phyloP scores from a whole-genome alignment of 1,140 invertebrate genomes.

The Varroa destructor region DNA sequence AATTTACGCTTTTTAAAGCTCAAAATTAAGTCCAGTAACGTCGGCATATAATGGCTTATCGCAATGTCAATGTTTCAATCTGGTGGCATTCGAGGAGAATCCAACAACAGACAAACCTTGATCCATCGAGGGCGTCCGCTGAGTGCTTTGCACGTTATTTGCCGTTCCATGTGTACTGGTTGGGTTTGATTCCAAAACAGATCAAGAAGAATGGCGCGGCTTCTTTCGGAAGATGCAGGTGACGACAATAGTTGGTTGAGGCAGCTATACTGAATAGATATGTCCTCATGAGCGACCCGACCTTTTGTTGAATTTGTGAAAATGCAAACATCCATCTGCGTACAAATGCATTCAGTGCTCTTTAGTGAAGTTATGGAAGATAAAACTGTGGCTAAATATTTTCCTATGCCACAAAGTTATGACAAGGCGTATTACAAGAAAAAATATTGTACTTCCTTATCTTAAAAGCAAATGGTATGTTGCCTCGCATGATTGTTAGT shows the following conservation, averaged over 20 bases:
- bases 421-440: too few species aligned
- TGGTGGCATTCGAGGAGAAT: not conserved
- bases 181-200: slow-evolving; percentile 22
- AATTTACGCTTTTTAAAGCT: too few species aligned
- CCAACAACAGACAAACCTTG: not conserved
- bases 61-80: too few species aligned
- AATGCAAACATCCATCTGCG: slow-evolving; percentile 20
- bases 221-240: not conserved
- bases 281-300: slow-evolving; percentile 6
- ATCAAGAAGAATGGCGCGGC: not conserved
- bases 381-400: too few species aligned
- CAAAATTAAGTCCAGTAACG: too few species aligned
- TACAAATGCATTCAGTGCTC: not conserved
- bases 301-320: slow-evolving; percentile 6
- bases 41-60: too few species aligned
- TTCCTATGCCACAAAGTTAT: too few species aligned
- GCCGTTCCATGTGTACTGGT: slow-evolving; percentile 7
- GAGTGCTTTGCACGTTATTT: slow-evolving; percentile 13
- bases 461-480: too few species aligned
- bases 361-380: not conserved
- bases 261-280: slow-evolving; percentile 1
- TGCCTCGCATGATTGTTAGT: too few species aligned
- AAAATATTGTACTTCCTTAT: too few species aligned
- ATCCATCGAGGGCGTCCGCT: slow-evolving; percentile 16
- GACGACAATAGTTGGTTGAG: not conserved